phyloP scores from a whole-genome alignment of 2,888 invertebrate species.

The Tachina lurida region DNA sequence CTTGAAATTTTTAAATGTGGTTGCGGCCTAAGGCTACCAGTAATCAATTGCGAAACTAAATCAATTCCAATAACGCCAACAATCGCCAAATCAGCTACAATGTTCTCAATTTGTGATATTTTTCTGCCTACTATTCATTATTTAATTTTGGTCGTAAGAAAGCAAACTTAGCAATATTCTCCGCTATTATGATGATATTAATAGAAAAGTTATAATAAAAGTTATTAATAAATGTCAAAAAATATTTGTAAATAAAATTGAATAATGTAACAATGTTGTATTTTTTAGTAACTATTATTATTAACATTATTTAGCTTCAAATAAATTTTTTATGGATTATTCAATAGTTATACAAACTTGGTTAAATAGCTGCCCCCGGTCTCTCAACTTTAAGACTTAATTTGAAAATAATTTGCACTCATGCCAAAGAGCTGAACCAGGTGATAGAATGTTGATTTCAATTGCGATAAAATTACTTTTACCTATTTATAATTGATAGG shows the following conservation, averaged over 20 bases:
- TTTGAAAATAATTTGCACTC: constrained; percentile 2
- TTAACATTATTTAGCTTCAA: neutral
- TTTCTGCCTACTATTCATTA: no score
- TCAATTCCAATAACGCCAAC: no score
- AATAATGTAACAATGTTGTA: neutral
- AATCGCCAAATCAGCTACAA: no score
- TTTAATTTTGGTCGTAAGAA: neutral
- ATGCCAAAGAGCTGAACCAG: neutral
- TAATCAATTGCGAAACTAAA: no score
- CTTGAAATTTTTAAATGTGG: no score
- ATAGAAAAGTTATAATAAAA: neutral
- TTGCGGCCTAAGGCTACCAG: no score
- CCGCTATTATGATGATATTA: neutral
- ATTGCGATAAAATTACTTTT: constrained; percentile 10
- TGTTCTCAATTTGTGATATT: no score
- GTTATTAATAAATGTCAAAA: no score
- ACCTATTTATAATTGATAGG: neutral
- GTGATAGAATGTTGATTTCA: neutral
- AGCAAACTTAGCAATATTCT: neutral
- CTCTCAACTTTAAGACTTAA: neutral
- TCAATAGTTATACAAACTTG: neutral
- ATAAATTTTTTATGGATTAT: no score
- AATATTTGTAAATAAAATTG: neutral
- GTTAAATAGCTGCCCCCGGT: neutral
- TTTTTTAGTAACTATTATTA: neutral